Evolutionary conservation across 2,113 vertebrate genomes (phyloP), one percentile per base, ranked within the genome.

Genomic region (Leptobrachium ailaonicum): DNA sequence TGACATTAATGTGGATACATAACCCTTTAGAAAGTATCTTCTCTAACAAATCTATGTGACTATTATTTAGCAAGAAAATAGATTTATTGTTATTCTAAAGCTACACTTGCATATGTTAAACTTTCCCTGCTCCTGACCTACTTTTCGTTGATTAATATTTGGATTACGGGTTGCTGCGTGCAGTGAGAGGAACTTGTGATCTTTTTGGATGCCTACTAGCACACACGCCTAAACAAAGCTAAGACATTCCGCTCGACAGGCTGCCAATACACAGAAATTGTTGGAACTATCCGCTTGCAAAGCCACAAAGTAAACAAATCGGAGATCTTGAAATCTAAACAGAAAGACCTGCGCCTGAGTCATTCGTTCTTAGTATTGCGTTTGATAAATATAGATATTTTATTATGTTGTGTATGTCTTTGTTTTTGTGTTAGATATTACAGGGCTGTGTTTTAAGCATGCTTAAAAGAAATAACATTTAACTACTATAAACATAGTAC

Each of bases 221-320:
- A 79, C 70, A 79, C 77, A 79, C 77, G 70, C 77, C 77, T 54
- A 79, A 60, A 79, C 70, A 79, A 79, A 79, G 63, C 62, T 64
- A 79, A 79, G 64, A 66, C 64, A 73, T 73, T 67, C 77, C 60
- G 66, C 47, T 41, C 13, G n/a, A 42, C 45, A 56, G 60, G n/a
- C 69, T 67, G 77, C 70, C 70, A 79, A 71, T 73, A 73, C 62
- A 73, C 77, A 66, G 40, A 70, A 73, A 63, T 41, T 79, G 77
- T 41, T 79, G 77, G 77, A 79, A 79, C 70, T 54, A 66, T 79
- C 45, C 44, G 7, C 53, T n/a, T 64, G 47, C 70, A 73, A 53
- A 79, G 54, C 70, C 77, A 79, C 77, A 66, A 79, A 73, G 64
- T 60, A 79, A 73, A 79, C 70, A 79, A 32, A 63, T 63, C 56